Evolutionary conservation across 2,113 vertebrate genomes (phyloP).

Genomic region (Notiomystis cincta): DNA sequence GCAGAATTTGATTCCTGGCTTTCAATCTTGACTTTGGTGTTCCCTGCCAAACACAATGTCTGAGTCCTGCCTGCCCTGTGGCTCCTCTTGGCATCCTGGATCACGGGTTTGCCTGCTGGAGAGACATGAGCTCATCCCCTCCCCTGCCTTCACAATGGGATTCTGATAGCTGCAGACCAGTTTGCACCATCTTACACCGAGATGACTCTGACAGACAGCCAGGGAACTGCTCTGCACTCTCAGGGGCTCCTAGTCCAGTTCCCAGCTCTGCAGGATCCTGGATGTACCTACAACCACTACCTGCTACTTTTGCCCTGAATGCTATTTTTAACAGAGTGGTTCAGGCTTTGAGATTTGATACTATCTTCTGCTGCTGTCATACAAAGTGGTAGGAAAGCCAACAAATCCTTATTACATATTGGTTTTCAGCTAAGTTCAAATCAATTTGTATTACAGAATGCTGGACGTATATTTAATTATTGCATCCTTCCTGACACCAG

Average conservation of each 20-base stretch:
- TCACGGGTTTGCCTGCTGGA: neutral
- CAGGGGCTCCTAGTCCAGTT: neutral
- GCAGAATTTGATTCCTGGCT: neutral
- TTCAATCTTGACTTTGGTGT: neutral
- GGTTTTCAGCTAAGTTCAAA: conserved; percentile 31
- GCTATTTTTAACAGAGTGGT: neutral
- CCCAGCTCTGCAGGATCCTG: neutral
- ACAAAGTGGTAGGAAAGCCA: neutral
- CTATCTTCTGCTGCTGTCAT: conserved; percentile 18
- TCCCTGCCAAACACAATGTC: neutral
- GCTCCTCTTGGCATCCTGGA: neutral
- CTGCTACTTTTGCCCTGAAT: neutral
- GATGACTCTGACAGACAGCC: neutral
- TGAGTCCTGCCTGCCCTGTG: neutral
- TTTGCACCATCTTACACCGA: neutral
- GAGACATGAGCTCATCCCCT: conserved; percentile 25
- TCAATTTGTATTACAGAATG: conserved; percentile 35
- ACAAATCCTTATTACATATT: conserved; percentile 52
- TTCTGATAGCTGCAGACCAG: neutral
- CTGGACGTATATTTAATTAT: neutral
- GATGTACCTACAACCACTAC: neutral
- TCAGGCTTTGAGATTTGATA: neutral
- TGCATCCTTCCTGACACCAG: conserved; percentile 4
- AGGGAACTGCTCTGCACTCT: neutral
- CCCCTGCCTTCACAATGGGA: neutral